These are phyloP conservation scores for Raja brachyura DNA, from an alignment of 2,113 vertebrate species.

Conservation along the genomic window DNA sequence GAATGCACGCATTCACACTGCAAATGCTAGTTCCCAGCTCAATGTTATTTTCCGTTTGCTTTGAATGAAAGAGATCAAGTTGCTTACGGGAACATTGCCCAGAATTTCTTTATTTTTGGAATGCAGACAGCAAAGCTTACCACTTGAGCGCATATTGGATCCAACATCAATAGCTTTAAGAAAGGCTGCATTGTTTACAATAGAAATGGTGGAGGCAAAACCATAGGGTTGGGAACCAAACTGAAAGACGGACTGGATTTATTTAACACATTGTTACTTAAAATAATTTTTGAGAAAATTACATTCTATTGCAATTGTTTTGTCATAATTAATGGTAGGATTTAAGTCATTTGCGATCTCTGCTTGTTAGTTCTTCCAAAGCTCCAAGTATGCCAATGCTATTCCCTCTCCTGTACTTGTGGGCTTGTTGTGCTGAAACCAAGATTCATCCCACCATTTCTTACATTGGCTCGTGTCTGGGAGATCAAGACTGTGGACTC, in stretches of 20 bases:
- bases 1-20: neutral
- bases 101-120: neutral
- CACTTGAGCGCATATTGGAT: neutral
- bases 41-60: neutral
- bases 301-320: neutral
- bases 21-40: neutral
- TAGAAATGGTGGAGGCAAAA: neutral
- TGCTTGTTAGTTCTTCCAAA: neutral
- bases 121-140: neutral
- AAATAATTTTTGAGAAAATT: neutral
- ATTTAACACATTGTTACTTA: neutral
- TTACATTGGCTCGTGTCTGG: neutral
- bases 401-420: neutral
- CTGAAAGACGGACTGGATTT: neutral
- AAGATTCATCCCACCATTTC: neutral
- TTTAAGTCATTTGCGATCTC: neutral
- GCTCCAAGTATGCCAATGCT: neutral
- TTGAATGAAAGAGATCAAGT: no score
- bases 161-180: slow-evolving; percentile 1
- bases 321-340: neutral
- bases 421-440: neutral
- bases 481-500: neutral
- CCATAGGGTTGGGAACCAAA: neutral
- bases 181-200: neutral
- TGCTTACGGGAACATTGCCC: no score